phyloP scores from a whole-genome alignment of 2,888 invertebrate genomes.

The Trichacis sp. region DNA sequence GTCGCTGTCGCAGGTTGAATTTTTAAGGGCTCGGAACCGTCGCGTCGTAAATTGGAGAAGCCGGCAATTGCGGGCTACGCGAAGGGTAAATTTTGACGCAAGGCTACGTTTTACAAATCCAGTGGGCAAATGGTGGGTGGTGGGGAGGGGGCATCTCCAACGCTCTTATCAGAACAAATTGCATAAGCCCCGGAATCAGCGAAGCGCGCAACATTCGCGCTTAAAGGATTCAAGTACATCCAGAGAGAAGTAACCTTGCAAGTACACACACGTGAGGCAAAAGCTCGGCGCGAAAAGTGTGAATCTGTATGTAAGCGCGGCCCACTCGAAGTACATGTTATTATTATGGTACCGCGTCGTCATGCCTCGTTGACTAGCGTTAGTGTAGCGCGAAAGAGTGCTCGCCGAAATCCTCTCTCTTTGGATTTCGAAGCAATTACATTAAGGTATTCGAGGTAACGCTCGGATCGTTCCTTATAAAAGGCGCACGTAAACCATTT shows the following conservation, averaged over 20 bases:
- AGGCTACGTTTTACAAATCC: slow-evolving; percentile 5
- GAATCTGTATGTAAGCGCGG: slow-evolving; percentile 22
- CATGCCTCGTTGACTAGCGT: slow-evolving; percentile 29
- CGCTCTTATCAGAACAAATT: slow-evolving; percentile 27
- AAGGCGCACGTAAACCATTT: slow-evolving; percentile 21
- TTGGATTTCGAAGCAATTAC: slow-evolving; percentile 29
- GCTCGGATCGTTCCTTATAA: slow-evolving; percentile 25
- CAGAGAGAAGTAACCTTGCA: neutral
- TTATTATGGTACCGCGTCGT: slow-evolving; percentile 18
- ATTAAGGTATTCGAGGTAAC: slow-evolving; percentile 22
- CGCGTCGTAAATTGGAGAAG: neutral
- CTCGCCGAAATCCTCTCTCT: slow-evolving; percentile 22
- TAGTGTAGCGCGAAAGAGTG: slow-evolving; percentile 23
- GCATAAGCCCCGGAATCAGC: slow-evolving; percentile 25
- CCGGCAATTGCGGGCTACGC: neutral
- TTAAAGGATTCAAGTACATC: slow-evolving; percentile 27
- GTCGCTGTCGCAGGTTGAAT: too few relatives aligned
- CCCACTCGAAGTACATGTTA: slow-evolving; percentile 26
- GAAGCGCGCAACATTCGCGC: slow-evolving; percentile 26
- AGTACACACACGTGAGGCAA: slow-evolving; percentile 10
- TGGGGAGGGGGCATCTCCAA: slow-evolving; percentile 12
- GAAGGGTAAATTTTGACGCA: neutral
- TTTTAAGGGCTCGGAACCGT: neutral
- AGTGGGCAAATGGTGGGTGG: neutral
- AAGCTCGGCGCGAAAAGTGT: slow-evolving; percentile 22